A percentile compares a stretch with the other conserved stretches of the same genome.
phyloP scores from a whole-genome alignment of 2,797 vertebrate species.

The Myripristis murdjan region DNA sequence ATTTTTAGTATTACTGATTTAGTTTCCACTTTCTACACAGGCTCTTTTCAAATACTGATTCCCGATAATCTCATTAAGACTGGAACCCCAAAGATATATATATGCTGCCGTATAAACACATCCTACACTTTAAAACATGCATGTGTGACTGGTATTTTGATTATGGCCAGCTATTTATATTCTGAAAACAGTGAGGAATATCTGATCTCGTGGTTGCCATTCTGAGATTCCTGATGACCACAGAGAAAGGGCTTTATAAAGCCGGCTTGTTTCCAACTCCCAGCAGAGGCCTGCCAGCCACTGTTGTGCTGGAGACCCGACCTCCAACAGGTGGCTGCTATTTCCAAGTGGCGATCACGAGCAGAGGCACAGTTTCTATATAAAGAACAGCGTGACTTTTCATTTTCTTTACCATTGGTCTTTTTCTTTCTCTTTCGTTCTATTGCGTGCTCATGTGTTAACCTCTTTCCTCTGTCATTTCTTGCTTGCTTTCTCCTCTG shows the following conservation, averaged over 20 bases:
- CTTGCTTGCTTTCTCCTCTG: neutral
- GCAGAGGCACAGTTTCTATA: conserved; percentile 43
- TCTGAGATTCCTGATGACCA: neutral
- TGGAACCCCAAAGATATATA: too few species aligned
- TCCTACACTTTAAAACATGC: too few species aligned
- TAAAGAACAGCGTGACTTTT: conserved; percentile 50
- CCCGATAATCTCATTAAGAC: too few species aligned
- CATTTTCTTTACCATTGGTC: conserved; percentile 22
- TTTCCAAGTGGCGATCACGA: conserved; percentile 58
- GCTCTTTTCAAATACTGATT: too few species aligned
- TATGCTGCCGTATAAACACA: too few species aligned
- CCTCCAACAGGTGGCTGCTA: conserved; percentile 74
- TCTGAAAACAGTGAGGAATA: neutral
- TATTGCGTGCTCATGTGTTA: neutral
- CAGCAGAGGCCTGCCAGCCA: neutral
- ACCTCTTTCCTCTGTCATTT: neutral
- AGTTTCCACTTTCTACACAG: too few species aligned
- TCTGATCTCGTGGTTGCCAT: neutral
- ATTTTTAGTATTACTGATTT: too few species aligned
- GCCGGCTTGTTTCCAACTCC: neutral
- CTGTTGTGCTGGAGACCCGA: conserved; percentile 10
- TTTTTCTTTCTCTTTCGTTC: conserved; percentile 6
- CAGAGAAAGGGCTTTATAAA: neutral
- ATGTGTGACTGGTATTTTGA: too few species aligned
- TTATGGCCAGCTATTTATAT: neutral